phyloP scores from a whole-genome alignment of 2,888 invertebrate genomes.

The Epirrita christyi region DNA sequence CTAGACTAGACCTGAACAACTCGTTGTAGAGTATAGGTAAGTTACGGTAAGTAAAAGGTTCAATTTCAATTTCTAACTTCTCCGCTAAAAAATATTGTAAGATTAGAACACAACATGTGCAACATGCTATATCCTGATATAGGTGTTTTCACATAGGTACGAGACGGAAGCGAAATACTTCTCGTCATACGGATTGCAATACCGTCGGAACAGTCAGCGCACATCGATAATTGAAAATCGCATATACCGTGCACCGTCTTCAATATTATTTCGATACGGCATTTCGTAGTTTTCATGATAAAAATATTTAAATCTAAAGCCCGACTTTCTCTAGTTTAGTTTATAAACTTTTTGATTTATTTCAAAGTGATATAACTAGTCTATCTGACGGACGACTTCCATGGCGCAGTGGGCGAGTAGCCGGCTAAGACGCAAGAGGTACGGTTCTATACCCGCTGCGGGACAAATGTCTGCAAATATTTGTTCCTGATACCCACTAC shows the following conservation, averaged over 20 bases:
- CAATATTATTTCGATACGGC: slow-evolving; percentile 54
- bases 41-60: slow-evolving; percentile 14
- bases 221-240: slow-evolving; percentile 69
- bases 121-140: slow-evolving; percentile 33
- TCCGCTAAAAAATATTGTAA: slow-evolving; percentile 42
- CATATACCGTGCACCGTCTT: slow-evolving; percentile 51
- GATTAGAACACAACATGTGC: slow-evolving; percentile 49
- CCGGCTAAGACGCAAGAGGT: too few species aligned
- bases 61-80: slow-evolving; percentile 23
- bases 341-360: too few species aligned
- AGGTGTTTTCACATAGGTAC: slow-evolving; percentile 39
- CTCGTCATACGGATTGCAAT: slow-evolving; percentile 56
- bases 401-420: too few species aligned
- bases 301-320: slow-evolving; percentile 28
- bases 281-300: slow-evolving; percentile 39
- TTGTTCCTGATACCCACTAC: too few species aligned
- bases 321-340: not conserved
- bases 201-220: slow-evolving; percentile 52
- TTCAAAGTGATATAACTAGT: too few species aligned
- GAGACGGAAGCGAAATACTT: slow-evolving; percentile 57
- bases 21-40: not conserved
- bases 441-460: too few species aligned
- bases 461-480: too few species aligned
- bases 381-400: too few species aligned
- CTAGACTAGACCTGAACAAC: not conserved